Base-by-base conservation (phyloP, 2,888 invertebrate genomes). In the Dynastes hyllus region DNA sequence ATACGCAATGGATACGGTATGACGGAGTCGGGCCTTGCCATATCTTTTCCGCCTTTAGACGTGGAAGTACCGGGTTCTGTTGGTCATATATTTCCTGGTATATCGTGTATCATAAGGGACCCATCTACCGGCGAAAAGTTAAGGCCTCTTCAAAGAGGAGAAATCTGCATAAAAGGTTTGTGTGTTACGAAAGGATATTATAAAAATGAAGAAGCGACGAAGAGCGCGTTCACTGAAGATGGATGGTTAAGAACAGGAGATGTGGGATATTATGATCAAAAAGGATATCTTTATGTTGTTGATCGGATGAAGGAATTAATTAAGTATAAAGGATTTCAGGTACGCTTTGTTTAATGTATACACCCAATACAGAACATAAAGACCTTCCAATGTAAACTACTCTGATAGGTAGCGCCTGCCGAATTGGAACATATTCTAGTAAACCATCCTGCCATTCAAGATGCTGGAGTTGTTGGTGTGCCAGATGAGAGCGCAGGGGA, bases 271-370 rank as follows among this genome's bases (percentile, higher is more conserved):
- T 95, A 93, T 83, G 96, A 97, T 85, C 88, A 92, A 0, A 93
- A 96, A 22, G 93, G 93, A 0, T 93, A 91, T 87, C 94, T 96
- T 88, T 96, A 92, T 85, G 93, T 97, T 81, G 94, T 96, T 0
- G 97, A 97, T 87, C 90, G 97, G 80, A 89, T 96, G 27, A 97
- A 97, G 87, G 97, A 97, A 86, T 92, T 97, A 37, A 97, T 97
- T 85, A 97, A 97, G 88, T 96, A 96, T 86, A 97, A 97, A 88
- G 96, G 94, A 65, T 95, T 93, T 85, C 94, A 95, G 92, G 95
- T 78, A 75, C 8, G 67, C 66, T 53, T 55, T n/a, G 8, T 8
- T 4, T 22, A n/a, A 5, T 22, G 0, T n/a, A 22, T 2, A 5
- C 9, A 51, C 9, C 11, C 16, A 16, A 13, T 53, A n/a, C 4